phyloP scores from a whole-genome alignment of 2,888 invertebrate genomes.

The Synanthedon myopaeformis region DNA sequence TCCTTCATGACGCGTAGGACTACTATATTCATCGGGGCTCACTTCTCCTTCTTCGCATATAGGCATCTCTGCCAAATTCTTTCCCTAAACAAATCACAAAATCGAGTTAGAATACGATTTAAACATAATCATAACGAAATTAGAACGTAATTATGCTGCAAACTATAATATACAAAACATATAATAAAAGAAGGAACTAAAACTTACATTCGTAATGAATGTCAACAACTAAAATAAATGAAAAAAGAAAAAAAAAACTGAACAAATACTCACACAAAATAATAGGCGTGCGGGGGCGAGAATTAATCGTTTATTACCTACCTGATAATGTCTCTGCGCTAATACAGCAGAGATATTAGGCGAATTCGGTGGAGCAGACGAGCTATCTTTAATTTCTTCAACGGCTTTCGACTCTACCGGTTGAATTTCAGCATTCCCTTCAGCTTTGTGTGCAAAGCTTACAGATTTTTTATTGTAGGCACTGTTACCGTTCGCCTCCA shows the following conservation, averaged over 20 bases:
- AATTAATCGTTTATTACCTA: slow-evolving; percentile 26
- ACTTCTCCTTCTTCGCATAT: slow-evolving; percentile 75
- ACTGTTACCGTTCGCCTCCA: slow-evolving; percentile 70
- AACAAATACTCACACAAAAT: slow-evolving; percentile 59
- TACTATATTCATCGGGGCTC: slow-evolving; percentile 71
- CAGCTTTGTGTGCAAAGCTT: slow-evolving; percentile 78
- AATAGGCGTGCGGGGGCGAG: slow-evolving; percentile 42
- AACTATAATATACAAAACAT: slow-evolving; percentile 5
- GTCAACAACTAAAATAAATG: slow-evolving; percentile 19
- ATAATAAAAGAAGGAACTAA: slow-evolving; percentile 11
- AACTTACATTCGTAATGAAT: slow-evolving; percentile 3
- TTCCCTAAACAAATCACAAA: slow-evolving; percentile 32
- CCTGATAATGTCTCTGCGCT: slow-evolving; percentile 72
- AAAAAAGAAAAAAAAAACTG: slow-evolving; percentile 45
- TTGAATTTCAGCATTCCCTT: slow-evolving; percentile 38
- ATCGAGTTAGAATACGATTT: too few relatives aligned
- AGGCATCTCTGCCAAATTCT: slow-evolving; percentile 73
- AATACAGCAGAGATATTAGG: slow-evolving; percentile 77
- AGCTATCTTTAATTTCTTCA: slow-evolving; percentile 58
- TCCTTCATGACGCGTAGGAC: slow-evolving; percentile 54
- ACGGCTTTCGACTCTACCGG: slow-evolving; percentile 58
- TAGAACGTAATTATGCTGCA: too few relatives aligned
- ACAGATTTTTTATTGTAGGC: slow-evolving; percentile 79
- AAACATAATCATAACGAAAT: too few relatives aligned
- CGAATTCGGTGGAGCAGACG: slow-evolving; percentile 79